Percentiles rank a stretch among this genome's conserved stretches.
These are phyloP conservation scores for Apis cerana DNA, from an alignment of 1,140 invertebrate species.

Conservation along the genomic window DNA sequence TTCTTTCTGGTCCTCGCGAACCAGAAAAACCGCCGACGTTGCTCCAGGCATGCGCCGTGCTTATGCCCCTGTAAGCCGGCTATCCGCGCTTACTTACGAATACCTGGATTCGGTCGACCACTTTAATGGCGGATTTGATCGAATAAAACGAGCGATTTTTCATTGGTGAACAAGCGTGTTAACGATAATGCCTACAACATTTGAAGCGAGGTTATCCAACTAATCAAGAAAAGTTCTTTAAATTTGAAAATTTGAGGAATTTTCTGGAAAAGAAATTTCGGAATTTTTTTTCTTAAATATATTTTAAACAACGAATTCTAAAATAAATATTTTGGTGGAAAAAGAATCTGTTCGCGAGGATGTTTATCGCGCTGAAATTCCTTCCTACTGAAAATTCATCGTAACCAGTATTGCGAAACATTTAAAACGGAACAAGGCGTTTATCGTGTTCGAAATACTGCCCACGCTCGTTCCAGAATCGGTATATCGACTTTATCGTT, in stretches of 20 bases:
- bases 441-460: conserved; percentile 6
- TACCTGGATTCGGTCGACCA: conserved; percentile 23
- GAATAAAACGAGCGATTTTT: conserved; percentile 37
- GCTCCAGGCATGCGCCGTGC: conserved; percentile 62
- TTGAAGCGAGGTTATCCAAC: not conserved
- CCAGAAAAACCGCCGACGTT: conserved; percentile 66
- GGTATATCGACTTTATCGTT: conserved; percentile 58
- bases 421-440: not conserved
- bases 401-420: not conserved
- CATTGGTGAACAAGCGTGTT: conserved; percentile 8
- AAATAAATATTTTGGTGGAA: no score
- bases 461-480: conserved; percentile 45
- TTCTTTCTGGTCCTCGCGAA: conserved; percentile 69
- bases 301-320: no score
- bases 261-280: no score
- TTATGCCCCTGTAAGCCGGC: conserved; percentile 51
- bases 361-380: no score
- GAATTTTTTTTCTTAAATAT: no score
- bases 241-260: no score
- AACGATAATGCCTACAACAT: not conserved
- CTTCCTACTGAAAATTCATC: not conserved
- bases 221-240: no score
- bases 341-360: no score
- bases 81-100: conserved; percentile 12
- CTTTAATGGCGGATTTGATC: conserved; percentile 37